Conservation (phyloP, 2,888 invertebrate genomes). For the Orthosia gracilis region DNA sequence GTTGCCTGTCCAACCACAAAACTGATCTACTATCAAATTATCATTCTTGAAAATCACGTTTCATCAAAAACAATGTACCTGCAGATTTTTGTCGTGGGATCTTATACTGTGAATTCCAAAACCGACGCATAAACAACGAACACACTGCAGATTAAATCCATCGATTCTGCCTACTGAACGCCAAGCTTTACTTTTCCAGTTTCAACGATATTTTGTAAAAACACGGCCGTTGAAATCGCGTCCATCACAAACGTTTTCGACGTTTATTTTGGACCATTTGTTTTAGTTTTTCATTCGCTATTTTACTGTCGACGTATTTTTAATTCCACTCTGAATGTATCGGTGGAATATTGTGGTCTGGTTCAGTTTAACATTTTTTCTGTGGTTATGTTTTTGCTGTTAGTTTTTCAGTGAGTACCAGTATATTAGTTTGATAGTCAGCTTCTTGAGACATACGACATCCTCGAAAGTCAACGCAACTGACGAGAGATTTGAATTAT, state of each 20-base stretch:
- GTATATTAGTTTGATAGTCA: neutral
- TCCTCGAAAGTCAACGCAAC: no score
- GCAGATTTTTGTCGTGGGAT: no score
- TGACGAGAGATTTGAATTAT: no score
- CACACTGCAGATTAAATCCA: conserved; percentile 33
- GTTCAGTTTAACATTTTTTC: neutral
- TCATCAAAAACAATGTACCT: no score
- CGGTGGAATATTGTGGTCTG: neutral
- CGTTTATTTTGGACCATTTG: conserved; percentile 13
- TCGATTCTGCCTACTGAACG: conserved; percentile 14
- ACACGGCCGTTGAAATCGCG: conserved; percentile 10
- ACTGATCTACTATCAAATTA: no score
- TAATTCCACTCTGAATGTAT: neutral
- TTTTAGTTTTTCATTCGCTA: conserved; percentile 1
- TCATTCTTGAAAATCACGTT: no score
- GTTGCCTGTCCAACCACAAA: no score
- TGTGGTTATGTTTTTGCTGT: neutral
- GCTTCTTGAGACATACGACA: no score
- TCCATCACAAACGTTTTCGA: conserved; percentile 19
- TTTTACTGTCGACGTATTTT: conserved; percentile 33
- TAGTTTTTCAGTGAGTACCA: neutral
- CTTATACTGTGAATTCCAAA: neutral
- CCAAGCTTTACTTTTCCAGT: conserved; percentile 26
- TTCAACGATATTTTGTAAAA: conserved; percentile 20
- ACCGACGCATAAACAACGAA: conserved; percentile 1